These are phyloP conservation scores for Ivindomyrus marchei DNA, from an alignment of 2,113 vertebrate genomes.

Conservation along the genomic window DNA sequence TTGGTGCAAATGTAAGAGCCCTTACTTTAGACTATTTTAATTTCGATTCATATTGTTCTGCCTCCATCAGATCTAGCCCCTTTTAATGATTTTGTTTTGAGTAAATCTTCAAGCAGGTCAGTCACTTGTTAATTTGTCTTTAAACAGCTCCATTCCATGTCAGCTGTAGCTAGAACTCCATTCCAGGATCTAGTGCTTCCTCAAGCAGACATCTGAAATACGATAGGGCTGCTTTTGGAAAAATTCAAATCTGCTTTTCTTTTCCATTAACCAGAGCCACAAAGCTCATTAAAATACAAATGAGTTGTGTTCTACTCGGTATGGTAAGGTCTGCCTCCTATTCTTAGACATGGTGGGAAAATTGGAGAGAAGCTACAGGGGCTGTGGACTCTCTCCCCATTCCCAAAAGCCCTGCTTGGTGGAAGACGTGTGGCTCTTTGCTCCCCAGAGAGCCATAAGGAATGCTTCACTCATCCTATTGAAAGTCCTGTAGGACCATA, in stretches of 20 bases:
- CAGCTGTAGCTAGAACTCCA: background rate
- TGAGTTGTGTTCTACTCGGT: background rate
- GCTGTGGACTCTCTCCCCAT: background rate
- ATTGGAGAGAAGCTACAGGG: background rate
- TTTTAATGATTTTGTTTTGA: background rate
- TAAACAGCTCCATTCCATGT: background rate
- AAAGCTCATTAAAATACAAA: background rate
- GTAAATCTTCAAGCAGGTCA: background rate
- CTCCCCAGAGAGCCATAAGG: background rate
- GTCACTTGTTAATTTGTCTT: background rate
- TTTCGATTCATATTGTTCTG: background rate
- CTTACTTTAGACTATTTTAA: background rate
- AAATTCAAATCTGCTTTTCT: background rate
- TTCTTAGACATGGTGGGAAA: conserved; percentile 7
- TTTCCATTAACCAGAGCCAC: background rate
- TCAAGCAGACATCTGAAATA: background rate
- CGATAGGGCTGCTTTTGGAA: background rate
- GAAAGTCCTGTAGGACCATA: background rate
- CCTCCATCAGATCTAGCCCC: background rate
- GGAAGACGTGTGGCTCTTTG: background rate
- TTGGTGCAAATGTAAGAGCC: background rate
- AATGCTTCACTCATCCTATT: background rate
- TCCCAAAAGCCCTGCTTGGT: background rate
- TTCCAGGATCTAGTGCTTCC: background rate
- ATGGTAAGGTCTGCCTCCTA: background rate